phyloP scores from a whole-genome alignment of 2,113 vertebrate species.

The Chunga burmeisteri region DNA sequence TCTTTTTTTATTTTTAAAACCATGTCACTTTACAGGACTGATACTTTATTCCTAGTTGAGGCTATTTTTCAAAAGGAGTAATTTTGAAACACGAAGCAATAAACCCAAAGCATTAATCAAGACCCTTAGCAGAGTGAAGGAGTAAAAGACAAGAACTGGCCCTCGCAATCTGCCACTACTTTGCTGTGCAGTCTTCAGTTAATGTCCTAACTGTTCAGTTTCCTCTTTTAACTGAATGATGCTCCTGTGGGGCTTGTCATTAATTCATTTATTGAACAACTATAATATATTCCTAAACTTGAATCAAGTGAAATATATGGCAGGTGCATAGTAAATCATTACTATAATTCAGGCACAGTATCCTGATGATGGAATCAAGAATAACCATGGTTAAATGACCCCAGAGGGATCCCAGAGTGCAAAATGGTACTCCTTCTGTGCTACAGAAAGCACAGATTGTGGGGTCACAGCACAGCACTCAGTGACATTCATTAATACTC shows the following conservation, averaged over 20 bases:
- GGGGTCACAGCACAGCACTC: neutral
- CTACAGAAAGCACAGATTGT: neutral
- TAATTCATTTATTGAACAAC: neutral
- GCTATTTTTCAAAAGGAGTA: neutral
- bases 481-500: slow-evolving; percentile 9
- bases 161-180: neutral
- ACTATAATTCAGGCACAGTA: neutral
- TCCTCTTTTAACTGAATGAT: neutral
- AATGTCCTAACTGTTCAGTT: neutral
- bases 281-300: neutral
- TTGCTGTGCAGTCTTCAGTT: neutral
- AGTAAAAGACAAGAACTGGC: neutral
- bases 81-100: neutral
- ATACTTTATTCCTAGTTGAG: neutral
- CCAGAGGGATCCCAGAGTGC: neutral
- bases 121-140: neutral
- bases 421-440: neutral
- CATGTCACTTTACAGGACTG: neutral
- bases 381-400: neutral
- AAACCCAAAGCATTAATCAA: neutral
- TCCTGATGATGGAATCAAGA: neutral
- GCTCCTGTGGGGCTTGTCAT: neutral
- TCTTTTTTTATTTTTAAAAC: neutral
- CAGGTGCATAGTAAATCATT: neutral
- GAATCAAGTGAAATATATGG: neutral